Conservation (phyloP, 37 sponge, comb jelly and placozoan species). For the Halisarca cf. caerulea region DNA sequence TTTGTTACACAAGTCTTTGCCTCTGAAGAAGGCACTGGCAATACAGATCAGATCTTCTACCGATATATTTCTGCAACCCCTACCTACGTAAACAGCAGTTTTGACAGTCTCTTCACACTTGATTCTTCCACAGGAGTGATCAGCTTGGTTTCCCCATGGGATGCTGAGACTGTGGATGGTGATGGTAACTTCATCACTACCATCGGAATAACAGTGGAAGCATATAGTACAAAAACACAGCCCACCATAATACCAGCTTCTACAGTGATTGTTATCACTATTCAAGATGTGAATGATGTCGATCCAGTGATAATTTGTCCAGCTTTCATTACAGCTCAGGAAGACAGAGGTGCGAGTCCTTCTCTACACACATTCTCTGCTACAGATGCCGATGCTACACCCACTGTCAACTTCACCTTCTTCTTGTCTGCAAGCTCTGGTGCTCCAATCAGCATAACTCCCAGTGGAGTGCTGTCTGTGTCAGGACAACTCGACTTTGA, state of each 20-base stretch:
- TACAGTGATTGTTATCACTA: conserved; percentile 20
- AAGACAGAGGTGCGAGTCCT: conserved; percentile 23
- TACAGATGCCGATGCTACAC: conserved; percentile 47
- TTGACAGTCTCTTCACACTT: neutral
- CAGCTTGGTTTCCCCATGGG: conserved; percentile 18
- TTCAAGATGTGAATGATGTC: conserved; percentile 53
- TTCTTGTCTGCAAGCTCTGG: conserved; percentile 14
- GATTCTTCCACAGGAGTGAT: conserved; percentile 1
- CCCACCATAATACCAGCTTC: conserved; percentile 44
- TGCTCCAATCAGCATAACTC: neutral
- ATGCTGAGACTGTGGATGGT: conserved; percentile 44
- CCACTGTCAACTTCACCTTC: conserved; percentile 1
- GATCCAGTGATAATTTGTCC: conserved; percentile 52
- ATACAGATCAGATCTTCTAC: conserved; percentile 40
- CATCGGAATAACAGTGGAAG: conserved; percentile 42
- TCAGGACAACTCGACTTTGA: conserved; percentile 51
- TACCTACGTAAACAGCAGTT: neutral
- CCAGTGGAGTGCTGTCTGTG: conserved; percentile 47
- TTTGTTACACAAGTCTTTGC: neutral
- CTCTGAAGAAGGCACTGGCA: conserved; percentile 8
- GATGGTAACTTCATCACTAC: neutral
- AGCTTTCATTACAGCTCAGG: conserved; percentile 50
- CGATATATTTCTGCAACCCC: conserved; percentile 29
- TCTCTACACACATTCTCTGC: conserved; percentile 36
- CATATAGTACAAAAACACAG: conserved; percentile 40